Base-by-base conservation (phyloP, 2,113 vertebrate species). In the Peromyscus leucopus region DNA sequence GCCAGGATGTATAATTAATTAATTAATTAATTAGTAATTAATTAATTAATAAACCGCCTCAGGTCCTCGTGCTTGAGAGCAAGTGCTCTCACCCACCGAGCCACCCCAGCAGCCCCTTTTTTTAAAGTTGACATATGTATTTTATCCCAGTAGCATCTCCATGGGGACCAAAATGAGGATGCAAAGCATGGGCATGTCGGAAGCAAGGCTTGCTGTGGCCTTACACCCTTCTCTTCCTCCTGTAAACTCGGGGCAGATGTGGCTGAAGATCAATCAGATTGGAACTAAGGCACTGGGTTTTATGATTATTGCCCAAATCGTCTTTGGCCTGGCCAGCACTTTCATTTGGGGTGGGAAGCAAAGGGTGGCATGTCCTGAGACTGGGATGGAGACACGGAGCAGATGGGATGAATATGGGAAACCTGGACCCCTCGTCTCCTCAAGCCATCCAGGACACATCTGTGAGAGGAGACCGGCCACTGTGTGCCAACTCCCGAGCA, bases 141-240 rank as follows among this genome's bases (percentile, higher is more conserved):
- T 42, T 80, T n/a, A 4, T 9, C 2, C 4, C 21, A 21, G 76
- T 2, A 16, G 26, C 5, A 7, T 67, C 7, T 75, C 11, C 2
- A 0, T 2, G 46, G 12, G 26, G 15, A 39, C 59, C 26, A 6
- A 7, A 16, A 1, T 0, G 0, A 57, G 22, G 7, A 21, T 5
- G 28, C 3, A 79, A 22, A 59, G 5, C 42, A 31, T 31, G 4
- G 33, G 3, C n/a, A 2, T 16, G 3, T 31, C 13, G 13, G 74
- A 69, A 28, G 5, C 42, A 15, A 24, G 80, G 80, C 26, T 61
- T 16, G 36, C 39, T 24, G 24, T 31, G 36, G 31, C 39, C 69
- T 75, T 46, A 7, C 2, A 2, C 6, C 10, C 6, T 4, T 33
- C 59, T 57, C 61, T 55, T 42, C 39, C 48, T 42, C 19, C 69